These are phyloP conservation scores for Sinocyclocheilus grahami DNA, from an alignment of 2,113 vertebrate species.

Conservation along the genomic window DNA sequence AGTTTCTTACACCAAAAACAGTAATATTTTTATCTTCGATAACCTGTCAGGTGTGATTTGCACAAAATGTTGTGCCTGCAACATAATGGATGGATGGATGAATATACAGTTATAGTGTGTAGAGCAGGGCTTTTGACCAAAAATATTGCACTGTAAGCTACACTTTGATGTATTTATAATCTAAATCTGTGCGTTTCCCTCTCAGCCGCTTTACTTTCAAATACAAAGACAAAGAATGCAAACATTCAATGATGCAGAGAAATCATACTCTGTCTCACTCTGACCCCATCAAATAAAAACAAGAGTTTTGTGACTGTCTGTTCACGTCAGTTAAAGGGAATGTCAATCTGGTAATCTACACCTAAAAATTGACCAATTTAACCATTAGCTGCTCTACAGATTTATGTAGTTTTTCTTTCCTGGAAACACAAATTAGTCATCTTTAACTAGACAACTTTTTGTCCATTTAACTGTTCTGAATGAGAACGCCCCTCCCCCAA, in stretches of 20 bases:
- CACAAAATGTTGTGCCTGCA: not conserved
- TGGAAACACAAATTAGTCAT: not conserved
- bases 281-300: not conserved
- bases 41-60: not conserved
- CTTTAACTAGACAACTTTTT: not conserved
- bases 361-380: not conserved
- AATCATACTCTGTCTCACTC: not conserved
- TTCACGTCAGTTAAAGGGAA: not conserved
- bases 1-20: not conserved
- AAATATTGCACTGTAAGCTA: not conserved
- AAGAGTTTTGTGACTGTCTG: not conserved
- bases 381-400: not conserved
- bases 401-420: too few relatives aligned
- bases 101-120: not conserved
- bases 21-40: not conserved
- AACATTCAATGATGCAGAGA: conserved; percentile 3
- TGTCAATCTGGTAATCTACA: not conserved
- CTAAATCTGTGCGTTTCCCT: conserved; percentile 5
- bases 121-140: not conserved
- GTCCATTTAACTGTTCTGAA: not conserved
- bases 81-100: not conserved
- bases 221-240: not conserved
- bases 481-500: not conserved
- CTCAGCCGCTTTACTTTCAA: not conserved
- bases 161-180: not conserved